A percentile compares a stretch with the other conserved stretches of the same genome.
These are phyloP conservation scores for Hucho hucho DNA, from an alignment of 2,113 vertebrate species.

Conservation along the genomic window DNA sequence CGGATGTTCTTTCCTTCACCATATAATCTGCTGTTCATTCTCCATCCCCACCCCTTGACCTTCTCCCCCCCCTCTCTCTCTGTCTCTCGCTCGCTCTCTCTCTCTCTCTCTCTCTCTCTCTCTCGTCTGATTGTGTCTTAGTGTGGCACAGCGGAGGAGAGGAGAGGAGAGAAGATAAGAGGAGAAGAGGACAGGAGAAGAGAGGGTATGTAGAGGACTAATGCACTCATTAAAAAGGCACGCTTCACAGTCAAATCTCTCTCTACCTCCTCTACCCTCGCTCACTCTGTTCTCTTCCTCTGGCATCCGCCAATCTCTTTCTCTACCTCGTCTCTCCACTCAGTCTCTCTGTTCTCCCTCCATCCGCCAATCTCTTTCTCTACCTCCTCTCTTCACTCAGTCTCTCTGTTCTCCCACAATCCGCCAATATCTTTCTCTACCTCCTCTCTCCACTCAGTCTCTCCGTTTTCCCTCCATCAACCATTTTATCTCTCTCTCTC, in stretches of 20 bases:
- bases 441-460: constrained; percentile 51
- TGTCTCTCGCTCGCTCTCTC: constrained; percentile 2
- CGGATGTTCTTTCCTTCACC: not conserved
- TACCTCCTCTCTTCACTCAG: constrained; percentile 50
- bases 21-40: constrained; percentile 4
- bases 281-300: not conserved
- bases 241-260: constrained; percentile 42
- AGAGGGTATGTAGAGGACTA: constrained; percentile 51
- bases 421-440: too few relatives aligned
- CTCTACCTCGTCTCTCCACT: constrained; percentile 47
- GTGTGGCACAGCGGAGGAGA: constrained; percentile 25
- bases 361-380: constrained; percentile 17
- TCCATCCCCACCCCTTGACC: constrained; percentile 37
- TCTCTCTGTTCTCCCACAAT: constrained; percentile 40
- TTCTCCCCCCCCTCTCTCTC: constrained; percentile 35
- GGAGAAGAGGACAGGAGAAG: constrained; percentile 39
- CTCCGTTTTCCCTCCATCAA: constrained; percentile 19
- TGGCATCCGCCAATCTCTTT: constrained; percentile 20
- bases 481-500: constrained; percentile 26
- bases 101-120: not conserved
- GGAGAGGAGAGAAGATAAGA: too few relatives aligned
- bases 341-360: constrained; percentile 41
- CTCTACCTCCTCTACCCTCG: constrained; percentile 26
- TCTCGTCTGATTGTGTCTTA: constrained; percentile 8
- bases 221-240: constrained; percentile 74